Base-by-base conservation (phyloP, 2,113 vertebrate species). In the Misgurnus mizolepis region DNA sequence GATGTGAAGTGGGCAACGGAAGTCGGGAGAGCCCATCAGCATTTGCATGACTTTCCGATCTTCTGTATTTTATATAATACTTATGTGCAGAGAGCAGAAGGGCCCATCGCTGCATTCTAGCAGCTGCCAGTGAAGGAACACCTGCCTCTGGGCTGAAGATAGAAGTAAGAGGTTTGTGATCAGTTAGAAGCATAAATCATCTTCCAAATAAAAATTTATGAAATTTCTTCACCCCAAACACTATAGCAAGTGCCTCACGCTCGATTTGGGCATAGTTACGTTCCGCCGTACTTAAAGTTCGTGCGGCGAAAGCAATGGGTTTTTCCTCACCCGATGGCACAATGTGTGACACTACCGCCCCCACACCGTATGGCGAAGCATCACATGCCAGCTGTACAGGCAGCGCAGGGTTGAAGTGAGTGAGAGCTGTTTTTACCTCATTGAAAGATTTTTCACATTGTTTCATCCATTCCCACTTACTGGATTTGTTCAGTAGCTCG, bases 61-160 rank as follows among this genome's bases (percentile, higher is more conserved):
- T 69, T 15, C 80, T 47, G 45, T 84, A 85, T 74, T 84, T 66
- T 76, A 89, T 88, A 80, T 58, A 47, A 56, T 72, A 72, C 15
- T 56, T 10, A 50, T 72, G 55, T 6, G 55, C 66, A 62, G 73
- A 73, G 41, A 79, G 58, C 8, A 79, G 27, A 12, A 67, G 41
- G 11, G 81, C 76, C 61, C 81, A 79, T 71, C 56, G 11, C 45
- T 22, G 80, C 5, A 45, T 83, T 22, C 61, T 43, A 12, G 49
- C 64, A n/a, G 65, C 70, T 34, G 43, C 70, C 18, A 66, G 0
- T 22, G 58, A 47, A 50, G 50, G 67, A 71, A 83, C 79, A 17
- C 76, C 81, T 39, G 76, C 47, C 11, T 79, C 69, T 11, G 67
- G 64, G 62, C 77, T 83, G 82, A 76, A 84, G 45, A 82, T 50